A percentile compares a stretch with the other conserved stretches of the same genome.
phyloP scores from a whole-genome alignment of 2,888 invertebrate genomes.

The Deroplatys truncata region DNA sequence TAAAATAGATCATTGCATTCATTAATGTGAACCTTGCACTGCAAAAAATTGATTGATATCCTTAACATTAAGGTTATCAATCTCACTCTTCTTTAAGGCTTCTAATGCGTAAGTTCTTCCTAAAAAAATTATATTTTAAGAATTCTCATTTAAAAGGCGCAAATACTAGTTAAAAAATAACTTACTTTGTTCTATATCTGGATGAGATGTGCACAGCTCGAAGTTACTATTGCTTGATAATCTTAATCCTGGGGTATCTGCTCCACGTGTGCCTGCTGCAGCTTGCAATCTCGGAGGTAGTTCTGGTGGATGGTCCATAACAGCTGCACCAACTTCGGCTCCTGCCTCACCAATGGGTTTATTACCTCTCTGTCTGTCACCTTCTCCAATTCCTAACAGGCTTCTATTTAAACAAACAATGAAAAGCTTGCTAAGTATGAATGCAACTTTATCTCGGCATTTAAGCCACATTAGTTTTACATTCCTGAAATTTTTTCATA shows the following conservation, averaged over 20 bases:
- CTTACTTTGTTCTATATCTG: conserved; percentile 41
- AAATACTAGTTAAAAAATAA: not conserved
- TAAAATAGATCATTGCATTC: too few relatives aligned
- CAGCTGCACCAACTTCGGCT: conserved; percentile 36
- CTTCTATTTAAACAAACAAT: not conserved
- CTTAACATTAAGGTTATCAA: too few relatives aligned
- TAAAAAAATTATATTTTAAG: not conserved
- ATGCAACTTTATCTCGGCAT: not conserved
- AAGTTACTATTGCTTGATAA: conserved; percentile 70
- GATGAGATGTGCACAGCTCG: conserved; percentile 53
- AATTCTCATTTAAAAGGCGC: not conserved
- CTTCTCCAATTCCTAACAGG: conserved; percentile 15
- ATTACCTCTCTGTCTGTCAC: not conserved
- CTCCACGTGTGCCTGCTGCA: conserved; percentile 35
- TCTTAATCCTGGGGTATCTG: conserved; percentile 52
- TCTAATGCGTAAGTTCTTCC: not conserved
- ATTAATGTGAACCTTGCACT: too few relatives aligned
- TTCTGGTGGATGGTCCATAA: conserved; percentile 62
- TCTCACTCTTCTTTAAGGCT: too few relatives aligned
- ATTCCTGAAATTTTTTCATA: too few relatives aligned
- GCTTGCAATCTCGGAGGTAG: conserved; percentile 66
- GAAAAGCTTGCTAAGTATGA: not conserved
- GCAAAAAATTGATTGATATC: too few relatives aligned
- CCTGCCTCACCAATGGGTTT: conserved; percentile 30
- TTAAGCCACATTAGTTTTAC: not conserved